Evolutionary conservation across 2,113 vertebrate genomes (phyloP), one percentile per base, ranked within the genome.

Genomic region (Gobio gobio): DNA sequence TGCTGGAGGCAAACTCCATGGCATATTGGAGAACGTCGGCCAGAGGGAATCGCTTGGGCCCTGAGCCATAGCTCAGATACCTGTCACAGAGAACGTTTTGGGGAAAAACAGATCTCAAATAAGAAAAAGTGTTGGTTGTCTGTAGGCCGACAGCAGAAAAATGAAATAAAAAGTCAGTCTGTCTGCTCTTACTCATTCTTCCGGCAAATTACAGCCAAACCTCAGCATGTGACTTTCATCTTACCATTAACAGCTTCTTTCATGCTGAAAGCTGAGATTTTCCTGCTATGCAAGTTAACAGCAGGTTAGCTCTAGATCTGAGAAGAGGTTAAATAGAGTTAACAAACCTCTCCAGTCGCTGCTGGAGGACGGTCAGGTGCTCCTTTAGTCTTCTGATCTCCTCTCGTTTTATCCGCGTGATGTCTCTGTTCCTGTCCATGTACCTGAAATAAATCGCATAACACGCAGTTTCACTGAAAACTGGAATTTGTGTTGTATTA

Each of bases 11-110:
- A 8, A 99, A 99, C 93, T 99, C 98, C 96, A 99, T 94, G 10
- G 98, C 97, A 0, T 99, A 99, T 92, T 99, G 97, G 68, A 99
- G 96, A 92, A 99, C 97, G 93, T 99, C 98, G 88, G 97, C 97
- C 93, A 99, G 93, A 86, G 98, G 98, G 91, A 99, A 99, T 89
- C 97, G 96, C 95, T 99, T 99, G 90, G 98, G 98, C 92, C 98
- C 98, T 0, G 98, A 99, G 86, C 98, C 98, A 86, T 99, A 99
- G 93, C 97, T 98, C 94, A 95, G 91, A 92, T 99, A 99, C 92
- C 98, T 99, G 70, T n/a, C 43, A 43, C 13, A 79, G 16, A 82
- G 66, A 72, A 83, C 3, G 47, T 86, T 83, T 70, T 80, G 43
- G 33, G 33, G 68, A 5, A 40, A 40, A 43, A 70, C 8, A 0